Percentiles rank a stretch among this genome's conserved stretches.
These are phyloP conservation scores for Gonatopus flavifemur DNA, from an alignment of 1,140 invertebrate genomes.

Conservation along the genomic window DNA sequence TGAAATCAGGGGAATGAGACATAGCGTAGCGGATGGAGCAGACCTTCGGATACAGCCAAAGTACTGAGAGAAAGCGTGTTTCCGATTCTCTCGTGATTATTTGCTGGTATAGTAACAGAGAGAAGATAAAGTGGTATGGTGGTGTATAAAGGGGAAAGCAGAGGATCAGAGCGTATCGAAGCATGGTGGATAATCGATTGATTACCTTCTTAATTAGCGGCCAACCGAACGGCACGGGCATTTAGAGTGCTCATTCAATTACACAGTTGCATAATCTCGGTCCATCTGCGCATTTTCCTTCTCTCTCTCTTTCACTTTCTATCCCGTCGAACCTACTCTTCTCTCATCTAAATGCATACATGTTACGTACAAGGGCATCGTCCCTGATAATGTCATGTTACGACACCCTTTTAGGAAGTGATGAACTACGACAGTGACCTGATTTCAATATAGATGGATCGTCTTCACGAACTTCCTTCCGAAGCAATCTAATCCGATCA, in stretches of 20 bases:
- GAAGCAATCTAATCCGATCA: too few species aligned
- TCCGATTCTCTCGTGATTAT: slow-evolving; percentile 31
- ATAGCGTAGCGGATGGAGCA: background rate
- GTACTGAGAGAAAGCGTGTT: slow-evolving; percentile 16
- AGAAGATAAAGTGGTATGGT: slow-evolving; percentile 11
- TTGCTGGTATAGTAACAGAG: slow-evolving; percentile 14
- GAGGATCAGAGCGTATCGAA: slow-evolving; percentile 28
- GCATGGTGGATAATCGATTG: slow-evolving; percentile 44
- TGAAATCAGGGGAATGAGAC: slow-evolving; percentile 2
- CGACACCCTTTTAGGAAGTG: too few species aligned
- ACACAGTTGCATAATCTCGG: slow-evolving; percentile 43
- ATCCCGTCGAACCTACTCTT: slow-evolving; percentile 9
- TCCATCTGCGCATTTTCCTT: slow-evolving; percentile 7
- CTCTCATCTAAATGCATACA: too few species aligned
- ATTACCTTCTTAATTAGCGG: slow-evolving; percentile 44
- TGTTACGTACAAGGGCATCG: too few species aligned
- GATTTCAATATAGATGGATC: too few species aligned
- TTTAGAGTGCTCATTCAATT: slow-evolving; percentile 43
- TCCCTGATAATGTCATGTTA: too few species aligned
- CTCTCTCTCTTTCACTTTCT: slow-evolving; percentile 1
- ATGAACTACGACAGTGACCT: too few species aligned
- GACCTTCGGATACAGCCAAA: too few species aligned
- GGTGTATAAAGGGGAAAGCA: too few species aligned
- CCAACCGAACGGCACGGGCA: too few species aligned
- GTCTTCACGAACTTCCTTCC: too few species aligned